Conservation (phyloP, 2,888 invertebrate genomes). For the Ellobium chinense region DNA sequence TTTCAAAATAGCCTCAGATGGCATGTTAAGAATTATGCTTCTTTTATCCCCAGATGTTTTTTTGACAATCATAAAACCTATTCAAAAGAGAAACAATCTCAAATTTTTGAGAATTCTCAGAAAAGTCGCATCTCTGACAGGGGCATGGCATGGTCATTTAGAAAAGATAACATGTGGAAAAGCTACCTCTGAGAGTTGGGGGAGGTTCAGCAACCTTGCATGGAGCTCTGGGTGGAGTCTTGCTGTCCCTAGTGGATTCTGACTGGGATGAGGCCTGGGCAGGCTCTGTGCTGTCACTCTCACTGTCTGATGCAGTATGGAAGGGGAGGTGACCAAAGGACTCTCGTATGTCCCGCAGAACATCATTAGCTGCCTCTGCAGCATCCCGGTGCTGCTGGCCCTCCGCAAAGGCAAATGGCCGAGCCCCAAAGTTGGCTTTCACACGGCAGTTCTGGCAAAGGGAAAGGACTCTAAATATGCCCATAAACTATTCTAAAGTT, state of each 20-base stretch:
- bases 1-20: too few relatives aligned
- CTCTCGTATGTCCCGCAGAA: slow-evolving; percentile 75
- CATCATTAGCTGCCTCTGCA: slow-evolving; percentile 75
- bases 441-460: slow-evolving; percentile 75
- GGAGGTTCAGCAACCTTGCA: slow-evolving; percentile 70
- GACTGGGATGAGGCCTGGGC: slow-evolving; percentile 17
- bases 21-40: too few relatives aligned
- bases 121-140: too few relatives aligned
- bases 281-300: slow-evolving; percentile 68
- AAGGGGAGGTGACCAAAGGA: slow-evolving; percentile 77
- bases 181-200: slow-evolving; percentile 57
- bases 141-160: not conserved
- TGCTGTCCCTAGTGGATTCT: slow-evolving; percentile 40
- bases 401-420: slow-evolving; percentile 76
- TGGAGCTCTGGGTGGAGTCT: slow-evolving; percentile 63
- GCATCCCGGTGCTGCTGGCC: slow-evolving; percentile 76
- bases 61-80: too few relatives aligned
- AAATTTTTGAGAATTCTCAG: too few relatives aligned
- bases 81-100: too few relatives aligned
- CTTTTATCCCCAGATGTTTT: too few relatives aligned
- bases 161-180: too few relatives aligned
- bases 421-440: slow-evolving; percentile 77
- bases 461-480: too few relatives aligned
- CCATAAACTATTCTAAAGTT: too few relatives aligned
- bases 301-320: slow-evolving; percentile 72